Conservation (phyloP, 2,797 vertebrate genomes). For the Cynodonichthys magdalenae region DNA sequence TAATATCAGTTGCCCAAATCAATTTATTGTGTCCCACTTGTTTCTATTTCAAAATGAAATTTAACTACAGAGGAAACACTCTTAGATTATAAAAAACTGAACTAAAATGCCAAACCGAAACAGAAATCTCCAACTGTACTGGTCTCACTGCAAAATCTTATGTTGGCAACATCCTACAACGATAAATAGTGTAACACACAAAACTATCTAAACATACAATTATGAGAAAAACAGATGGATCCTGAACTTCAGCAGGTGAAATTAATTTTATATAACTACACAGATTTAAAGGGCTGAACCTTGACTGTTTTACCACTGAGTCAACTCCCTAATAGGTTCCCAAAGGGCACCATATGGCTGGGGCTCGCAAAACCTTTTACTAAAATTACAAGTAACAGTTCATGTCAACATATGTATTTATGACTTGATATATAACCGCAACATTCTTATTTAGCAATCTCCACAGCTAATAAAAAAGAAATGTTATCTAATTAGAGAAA, state of each 20-base stretch:
- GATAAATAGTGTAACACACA: conserved; percentile 4
- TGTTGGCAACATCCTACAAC: neutral
- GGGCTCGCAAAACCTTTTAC: conserved; percentile 43
- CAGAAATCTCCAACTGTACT: neutral
- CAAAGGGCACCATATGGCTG: conserved; percentile 37
- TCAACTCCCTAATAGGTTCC: conserved; percentile 32
- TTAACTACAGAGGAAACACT: neutral
- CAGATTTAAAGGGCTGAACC: conserved; percentile 32
- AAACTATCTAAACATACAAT: neutral
- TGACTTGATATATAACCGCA: conserved; percentile 45
- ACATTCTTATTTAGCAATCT: conserved; percentile 56
- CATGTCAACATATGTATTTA: conserved; percentile 55
- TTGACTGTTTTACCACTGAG: conserved; percentile 33
- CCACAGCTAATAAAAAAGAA: conserved; percentile 47
- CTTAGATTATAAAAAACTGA: neutral
- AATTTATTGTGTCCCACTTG: too few species aligned
- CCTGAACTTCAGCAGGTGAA: conserved; percentile 45
- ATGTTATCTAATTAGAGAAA: conserved; percentile 56
- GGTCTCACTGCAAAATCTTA: neutral
- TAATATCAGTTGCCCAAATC: too few species aligned
- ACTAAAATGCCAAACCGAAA: neutral
- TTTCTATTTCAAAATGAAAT: too few species aligned
- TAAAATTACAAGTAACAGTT: conserved; percentile 56
- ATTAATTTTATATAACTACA: conserved; percentile 23
- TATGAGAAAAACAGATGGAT: conserved; percentile 31